Base-by-base conservation (phyloP, 1,140 invertebrate genomes). In the Bombus difficillimus region DNA sequence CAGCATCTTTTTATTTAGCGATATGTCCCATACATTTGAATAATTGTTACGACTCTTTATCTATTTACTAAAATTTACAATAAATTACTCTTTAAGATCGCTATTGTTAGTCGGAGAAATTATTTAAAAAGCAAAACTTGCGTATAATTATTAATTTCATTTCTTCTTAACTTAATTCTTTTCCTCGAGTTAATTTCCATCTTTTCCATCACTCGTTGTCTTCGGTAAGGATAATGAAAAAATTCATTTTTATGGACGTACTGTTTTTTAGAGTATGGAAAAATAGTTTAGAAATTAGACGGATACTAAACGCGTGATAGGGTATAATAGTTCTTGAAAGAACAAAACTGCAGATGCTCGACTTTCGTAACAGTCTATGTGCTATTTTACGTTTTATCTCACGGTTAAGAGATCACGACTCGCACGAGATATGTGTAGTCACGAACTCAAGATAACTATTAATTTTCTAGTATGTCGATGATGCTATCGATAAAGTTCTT, bases 321-420 rank as follows among this genome's bases (percentile, higher is more conserved):
- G 25, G 9, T 13, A 13, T 18, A 47, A 37, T 72, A 43, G 47
- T 73, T n/a, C 22, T 28, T 28, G 53, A 25, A 32, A n/a, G 34
- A 47, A 43, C 22, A 62, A 39, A 66, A 75, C 66, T 53, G 25
- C 18, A 39, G 37, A 37, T 53, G 57, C 9, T 64, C 71, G 39
- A 75, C 3, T 83, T 83, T 83, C 59, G 34, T 76, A 76, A 76
- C 25, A 32, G 47, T 18, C 15, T 43, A 34, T 2, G 41, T 47
- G 9, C n/a, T 37, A 25, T 22, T 22, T 64, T 43, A 32, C 34
- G 15, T 43, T 75, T n/a, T 47, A 62, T 43, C 39, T 57, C 32
- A 34, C 39, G 22, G 66, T 76, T 43, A 15, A 47, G 10, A 53
- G 15, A 83, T 83, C 81, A 64, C 59, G 59, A 83, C 34, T 68